Evolutionary conservation across 2,113 vertebrate species (phyloP).

Genomic region (Ciconia maguari): DNA sequence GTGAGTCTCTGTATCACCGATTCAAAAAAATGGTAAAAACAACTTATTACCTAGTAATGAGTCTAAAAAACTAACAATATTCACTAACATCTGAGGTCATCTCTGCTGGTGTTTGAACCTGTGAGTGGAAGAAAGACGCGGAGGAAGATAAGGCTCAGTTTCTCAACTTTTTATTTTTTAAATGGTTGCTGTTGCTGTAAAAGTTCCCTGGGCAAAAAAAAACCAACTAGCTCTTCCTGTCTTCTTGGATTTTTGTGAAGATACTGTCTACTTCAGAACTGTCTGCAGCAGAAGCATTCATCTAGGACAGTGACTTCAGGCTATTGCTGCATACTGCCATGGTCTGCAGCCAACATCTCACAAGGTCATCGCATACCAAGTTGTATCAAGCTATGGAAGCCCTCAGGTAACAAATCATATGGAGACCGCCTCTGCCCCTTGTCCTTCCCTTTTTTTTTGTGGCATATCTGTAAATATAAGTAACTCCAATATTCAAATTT

Average conservation of each 20-base stretch:
- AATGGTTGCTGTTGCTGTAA: background rate
- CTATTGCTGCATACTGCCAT: background rate
- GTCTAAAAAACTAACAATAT: background rate
- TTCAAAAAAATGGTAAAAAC: background rate
- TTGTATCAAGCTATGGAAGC: background rate
- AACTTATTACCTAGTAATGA: background rate
- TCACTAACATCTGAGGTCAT: background rate
- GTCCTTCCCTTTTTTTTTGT: background rate
- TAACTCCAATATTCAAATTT: background rate
- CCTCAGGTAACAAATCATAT: background rate
- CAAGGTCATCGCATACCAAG: background rate
- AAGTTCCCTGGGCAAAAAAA: background rate
- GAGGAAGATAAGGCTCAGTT: background rate
- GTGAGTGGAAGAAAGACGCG: background rate
- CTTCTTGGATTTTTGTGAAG: background rate
- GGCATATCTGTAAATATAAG: background rate
- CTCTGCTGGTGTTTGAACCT: background rate
- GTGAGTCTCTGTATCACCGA: background rate
- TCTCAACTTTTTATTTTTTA: background rate
- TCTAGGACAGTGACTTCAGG: background rate
- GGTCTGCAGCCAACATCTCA: background rate
- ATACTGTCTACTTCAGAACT: background rate
- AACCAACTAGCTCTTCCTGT: background rate
- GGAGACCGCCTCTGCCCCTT: fast-evolving
- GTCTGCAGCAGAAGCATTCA: background rate